A percentile compares a stretch with the other conserved stretches of the same genome.
phyloP scores from a whole-genome alignment of 2,113 vertebrate genomes.

The Sinocyclocheilus grahami region DNA sequence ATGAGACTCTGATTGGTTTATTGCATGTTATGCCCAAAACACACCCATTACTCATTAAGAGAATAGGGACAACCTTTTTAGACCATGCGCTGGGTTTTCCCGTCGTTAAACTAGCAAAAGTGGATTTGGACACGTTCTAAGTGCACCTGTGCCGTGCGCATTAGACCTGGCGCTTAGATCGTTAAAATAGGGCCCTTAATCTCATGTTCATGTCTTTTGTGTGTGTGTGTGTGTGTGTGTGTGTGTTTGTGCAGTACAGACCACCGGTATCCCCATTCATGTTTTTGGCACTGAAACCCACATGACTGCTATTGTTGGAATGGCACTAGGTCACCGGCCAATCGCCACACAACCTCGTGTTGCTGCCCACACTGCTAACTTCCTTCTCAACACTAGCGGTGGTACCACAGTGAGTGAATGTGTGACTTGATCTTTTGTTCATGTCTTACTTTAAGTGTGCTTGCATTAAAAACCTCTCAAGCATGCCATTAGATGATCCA shows the following conservation, averaged over 20 bases:
- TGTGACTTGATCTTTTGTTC: not conserved
- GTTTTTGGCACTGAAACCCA: slow-evolving; percentile 98
- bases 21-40: too few relatives aligned
- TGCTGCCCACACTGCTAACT: slow-evolving; percentile 95
- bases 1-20: too few relatives aligned
- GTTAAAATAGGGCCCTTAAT: not conserved
- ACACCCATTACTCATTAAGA: too few relatives aligned
- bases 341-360: slow-evolving; percentile 90
- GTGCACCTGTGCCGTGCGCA: too few relatives aligned
- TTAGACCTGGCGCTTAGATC: too few relatives aligned
- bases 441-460: not conserved
- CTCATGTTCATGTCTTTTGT: not conserved
- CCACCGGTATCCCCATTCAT: slow-evolving; percentile 90
- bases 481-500: slow-evolving; percentile 6
- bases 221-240: not conserved
- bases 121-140: too few relatives aligned
- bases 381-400: slow-evolving; percentile 93
- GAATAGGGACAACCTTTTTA: too few relatives aligned
- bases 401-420: slow-evolving; percentile 83
- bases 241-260: slow-evolving; percentile 43
- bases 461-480: slow-evolving; percentile 30
- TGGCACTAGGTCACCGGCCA: slow-evolving; percentile 93
- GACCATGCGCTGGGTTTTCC: too few relatives aligned
- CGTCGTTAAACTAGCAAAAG: too few relatives aligned
- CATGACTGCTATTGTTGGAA: slow-evolving; percentile 98